These are phyloP conservation scores for Hormaphis cornu DNA, from an alignment of 1,140 invertebrate species.

Conservation along the genomic window DNA sequence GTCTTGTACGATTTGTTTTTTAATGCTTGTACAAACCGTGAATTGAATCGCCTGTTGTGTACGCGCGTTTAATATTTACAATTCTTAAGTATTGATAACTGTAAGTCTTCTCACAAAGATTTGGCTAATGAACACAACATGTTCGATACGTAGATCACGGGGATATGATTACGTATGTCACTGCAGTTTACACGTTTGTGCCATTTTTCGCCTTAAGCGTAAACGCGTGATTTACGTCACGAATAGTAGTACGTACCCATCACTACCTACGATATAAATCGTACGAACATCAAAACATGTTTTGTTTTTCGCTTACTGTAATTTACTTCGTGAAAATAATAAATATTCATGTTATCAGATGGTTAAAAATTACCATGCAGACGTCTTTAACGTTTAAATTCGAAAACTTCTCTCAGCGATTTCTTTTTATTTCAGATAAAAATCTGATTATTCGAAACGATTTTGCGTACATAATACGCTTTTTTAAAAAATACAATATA, in stretches of 20 bases:
- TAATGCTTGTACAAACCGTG: too few relatives aligned
- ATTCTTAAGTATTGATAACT: background rate
- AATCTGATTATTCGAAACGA: slow-evolving; percentile 7
- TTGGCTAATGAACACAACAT: background rate
- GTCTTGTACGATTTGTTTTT: too few relatives aligned
- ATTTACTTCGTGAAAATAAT: background rate
- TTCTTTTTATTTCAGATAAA: too few relatives aligned
- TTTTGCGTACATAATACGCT: background rate
- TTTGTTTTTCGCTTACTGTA: slow-evolving; percentile 20
- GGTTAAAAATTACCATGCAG: background rate
- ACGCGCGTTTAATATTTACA: too few relatives aligned
- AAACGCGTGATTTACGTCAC: too few relatives aligned
- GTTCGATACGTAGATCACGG: background rate
- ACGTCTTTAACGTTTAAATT: background rate
- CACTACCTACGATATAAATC: too few relatives aligned
- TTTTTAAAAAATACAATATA: background rate
- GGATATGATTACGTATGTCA: background rate
- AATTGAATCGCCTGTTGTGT: too few relatives aligned
- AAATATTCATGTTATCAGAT: slow-evolving; percentile 20
- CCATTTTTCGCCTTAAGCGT: background rate
- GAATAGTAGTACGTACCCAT: background rate
- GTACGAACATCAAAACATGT: background rate
- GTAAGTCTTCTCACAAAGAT: background rate
- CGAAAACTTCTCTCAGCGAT: background rate
- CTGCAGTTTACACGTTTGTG: background rate